phyloP scores from a whole-genome alignment of 2,113 vertebrate genomes.

The Polyodon spathula region DNA sequence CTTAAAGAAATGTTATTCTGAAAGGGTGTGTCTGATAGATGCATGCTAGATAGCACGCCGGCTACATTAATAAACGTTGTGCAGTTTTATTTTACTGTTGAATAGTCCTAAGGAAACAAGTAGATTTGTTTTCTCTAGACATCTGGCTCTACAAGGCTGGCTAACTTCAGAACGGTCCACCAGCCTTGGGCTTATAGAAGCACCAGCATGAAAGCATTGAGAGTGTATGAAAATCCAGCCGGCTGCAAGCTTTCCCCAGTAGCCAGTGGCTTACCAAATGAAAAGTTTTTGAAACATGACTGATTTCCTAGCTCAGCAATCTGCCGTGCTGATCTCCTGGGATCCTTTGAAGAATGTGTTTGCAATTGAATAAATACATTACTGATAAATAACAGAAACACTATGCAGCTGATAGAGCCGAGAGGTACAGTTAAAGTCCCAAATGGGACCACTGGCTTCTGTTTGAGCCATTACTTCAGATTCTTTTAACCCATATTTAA shows the following conservation, averaged over 20 bases:
- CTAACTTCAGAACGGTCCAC: not conserved
- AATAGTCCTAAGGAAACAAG: not conserved
- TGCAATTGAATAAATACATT: conserved; percentile 21
- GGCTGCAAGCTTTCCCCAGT: not conserved
- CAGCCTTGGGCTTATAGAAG: not conserved
- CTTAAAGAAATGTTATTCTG: not conserved
- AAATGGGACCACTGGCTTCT: too few relatives aligned
- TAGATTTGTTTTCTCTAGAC: not conserved
- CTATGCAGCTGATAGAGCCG: conserved; percentile 8
- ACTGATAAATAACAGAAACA: conserved; percentile 1
- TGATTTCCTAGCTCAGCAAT: conserved; percentile 22
- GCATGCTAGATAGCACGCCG: not conserved
- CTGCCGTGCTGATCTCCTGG: conserved; percentile 19
- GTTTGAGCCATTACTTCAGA: too few relatives aligned
- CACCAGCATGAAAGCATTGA: not conserved
- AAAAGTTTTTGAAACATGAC: conserved; percentile 13
- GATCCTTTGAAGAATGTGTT: conserved; percentile 17
- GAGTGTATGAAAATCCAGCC: not conserved
- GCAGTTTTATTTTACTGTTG: not conserved
- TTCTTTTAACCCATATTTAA: too few relatives aligned
- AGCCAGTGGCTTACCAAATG: not conserved
- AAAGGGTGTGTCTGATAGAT: not conserved
- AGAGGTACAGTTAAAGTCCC: not conserved
- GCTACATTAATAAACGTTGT: not conserved
- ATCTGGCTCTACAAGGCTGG: not conserved